Evolutionary conservation across 2,888 invertebrate genomes (phyloP), one percentile per base, ranked within the genome.

Genomic region (Parnassius apollo): DNA sequence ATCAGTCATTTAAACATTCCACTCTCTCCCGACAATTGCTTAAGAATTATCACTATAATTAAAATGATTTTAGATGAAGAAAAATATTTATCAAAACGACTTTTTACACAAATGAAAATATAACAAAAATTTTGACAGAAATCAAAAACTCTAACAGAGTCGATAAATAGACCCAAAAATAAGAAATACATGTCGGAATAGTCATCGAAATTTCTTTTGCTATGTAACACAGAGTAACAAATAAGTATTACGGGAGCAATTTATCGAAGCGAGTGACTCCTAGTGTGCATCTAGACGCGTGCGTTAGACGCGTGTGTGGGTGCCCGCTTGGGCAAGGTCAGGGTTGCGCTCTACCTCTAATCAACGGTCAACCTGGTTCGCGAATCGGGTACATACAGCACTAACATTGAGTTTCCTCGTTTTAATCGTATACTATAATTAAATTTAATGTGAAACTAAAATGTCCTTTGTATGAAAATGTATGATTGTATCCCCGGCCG

Each of bases 271-370:
- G 65, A 70, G 72, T 73, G 71, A 49, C 48, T 13, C 49, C 18
- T 49, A 74, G 79, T 81, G 79, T 83, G 80, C 76, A 76, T 74
- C 58, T 68, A 68, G 69, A 83, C 69, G 84, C 83, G 83, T 84
- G 82, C 80, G 81, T 79, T 76, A 71, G 70, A 78, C 73, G 83
- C 78, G 84, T 80, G 83, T 84, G 83, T 83, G 86, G 71, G 85
- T 86, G 83, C 70, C 71, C 74, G 73, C 71, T 90, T 91, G 90
- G 70, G 90, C 88, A 91, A 91, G 91, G 91, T 91, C 91, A 91
- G 88, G 91, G 90, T 74, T 86, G 83, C 79, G 78, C 81, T 85
- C 67, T 78, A 88, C 86, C 89, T 80, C 67, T 78, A 88, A 88
- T 90, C 88, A 88, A 85, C 84, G 91, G 88, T 86, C 88, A 87